Evolutionary conservation across 2,797 vertebrate species (phyloP).

Genomic region (Epinephelus malabaricus): DNA sequence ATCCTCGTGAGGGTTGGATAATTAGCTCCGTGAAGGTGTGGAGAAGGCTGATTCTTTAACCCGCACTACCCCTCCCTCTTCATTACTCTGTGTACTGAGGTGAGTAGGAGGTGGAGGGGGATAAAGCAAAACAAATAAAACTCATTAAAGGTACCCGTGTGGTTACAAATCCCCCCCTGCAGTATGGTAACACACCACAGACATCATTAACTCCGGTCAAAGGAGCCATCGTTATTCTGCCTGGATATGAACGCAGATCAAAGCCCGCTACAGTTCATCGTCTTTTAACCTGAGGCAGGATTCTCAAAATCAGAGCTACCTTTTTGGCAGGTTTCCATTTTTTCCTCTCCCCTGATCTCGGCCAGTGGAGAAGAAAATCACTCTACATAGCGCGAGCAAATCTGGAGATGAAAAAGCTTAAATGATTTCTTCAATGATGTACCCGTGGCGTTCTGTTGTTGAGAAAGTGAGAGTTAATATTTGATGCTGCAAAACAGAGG

Average conservation of each 20-base stretch:
- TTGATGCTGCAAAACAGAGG: conserved; percentile 59
- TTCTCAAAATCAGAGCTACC: conserved; percentile 66
- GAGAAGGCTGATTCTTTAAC: conserved; percentile 54
- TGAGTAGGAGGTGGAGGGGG: conserved; percentile 71
- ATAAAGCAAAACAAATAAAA: conserved; percentile 83
- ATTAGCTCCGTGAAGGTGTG: conserved; percentile 76
- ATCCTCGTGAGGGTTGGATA: conserved; percentile 69
- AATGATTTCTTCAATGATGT: conserved; percentile 58
- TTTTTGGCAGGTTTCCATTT: conserved; percentile 73
- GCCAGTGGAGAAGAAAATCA: conserved; percentile 65
- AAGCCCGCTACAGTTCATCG: conserved; percentile 64
- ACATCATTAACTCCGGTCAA: conserved; percentile 75
- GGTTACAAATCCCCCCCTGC: conserved; percentile 65
- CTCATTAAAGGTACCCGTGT: conserved; percentile 76
- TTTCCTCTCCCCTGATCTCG: conserved; percentile 28
- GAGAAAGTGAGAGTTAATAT: conserved; percentile 39
- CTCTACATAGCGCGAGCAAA: conserved; percentile 43
- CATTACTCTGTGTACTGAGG: conserved; percentile 63
- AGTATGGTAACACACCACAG: conserved; percentile 52
- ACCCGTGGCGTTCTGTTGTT: conserved; percentile 43
- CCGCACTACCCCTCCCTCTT: conserved; percentile 53
- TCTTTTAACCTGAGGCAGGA: conserved; percentile 76
- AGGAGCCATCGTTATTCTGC: conserved; percentile 74
- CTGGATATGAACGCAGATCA: conserved; percentile 80
- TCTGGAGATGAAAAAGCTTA: conserved; percentile 55